Conservation (phyloP, 2,888 invertebrate species). For the Dermolepida albohirtum region DNA sequence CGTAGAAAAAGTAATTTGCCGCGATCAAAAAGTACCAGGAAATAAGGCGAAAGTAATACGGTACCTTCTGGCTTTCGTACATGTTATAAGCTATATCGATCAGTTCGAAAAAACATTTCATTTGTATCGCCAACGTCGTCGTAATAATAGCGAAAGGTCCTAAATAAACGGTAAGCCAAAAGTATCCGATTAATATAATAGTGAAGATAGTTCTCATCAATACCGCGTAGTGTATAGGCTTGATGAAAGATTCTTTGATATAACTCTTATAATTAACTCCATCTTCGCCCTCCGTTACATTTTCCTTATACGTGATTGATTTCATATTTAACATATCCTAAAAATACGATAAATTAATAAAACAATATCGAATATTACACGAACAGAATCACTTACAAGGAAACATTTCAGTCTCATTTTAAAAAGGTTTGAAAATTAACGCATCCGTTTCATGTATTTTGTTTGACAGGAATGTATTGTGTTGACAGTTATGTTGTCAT, state of each 20-base stretch:
- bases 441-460: no score
- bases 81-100: slow-evolving; percentile 98
- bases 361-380: no score
- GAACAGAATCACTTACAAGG: no score
- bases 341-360: no score
- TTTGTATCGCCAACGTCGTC: slow-evolving; percentile 93
- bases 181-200: slow-evolving; percentile 90
- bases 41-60: slow-evolving; percentile 92
- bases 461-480: no score
- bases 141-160: slow-evolving; percentile 95
- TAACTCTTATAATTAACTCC: not conserved
- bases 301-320: no score
- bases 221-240: slow-evolving; percentile 26
- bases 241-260: not conserved
- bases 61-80: slow-evolving; percentile 94
- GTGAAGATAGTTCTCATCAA: slow-evolving; percentile 94
- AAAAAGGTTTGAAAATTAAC: no score
- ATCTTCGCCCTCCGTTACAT: not conserved
- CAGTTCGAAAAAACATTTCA: slow-evolving; percentile 99
- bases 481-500: no score
- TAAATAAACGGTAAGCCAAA: slow-evolving; percentile 89
- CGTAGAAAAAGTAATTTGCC: slow-evolving; percentile 98
- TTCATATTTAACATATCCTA: no score
- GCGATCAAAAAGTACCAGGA: slow-evolving; percentile 98
- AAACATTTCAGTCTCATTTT: no score